These are phyloP conservation scores for Mnemiopsis leidyi DNA, from an alignment of 37 sponge, comb jelly and placozoan species.

Conservation along the genomic window DNA sequence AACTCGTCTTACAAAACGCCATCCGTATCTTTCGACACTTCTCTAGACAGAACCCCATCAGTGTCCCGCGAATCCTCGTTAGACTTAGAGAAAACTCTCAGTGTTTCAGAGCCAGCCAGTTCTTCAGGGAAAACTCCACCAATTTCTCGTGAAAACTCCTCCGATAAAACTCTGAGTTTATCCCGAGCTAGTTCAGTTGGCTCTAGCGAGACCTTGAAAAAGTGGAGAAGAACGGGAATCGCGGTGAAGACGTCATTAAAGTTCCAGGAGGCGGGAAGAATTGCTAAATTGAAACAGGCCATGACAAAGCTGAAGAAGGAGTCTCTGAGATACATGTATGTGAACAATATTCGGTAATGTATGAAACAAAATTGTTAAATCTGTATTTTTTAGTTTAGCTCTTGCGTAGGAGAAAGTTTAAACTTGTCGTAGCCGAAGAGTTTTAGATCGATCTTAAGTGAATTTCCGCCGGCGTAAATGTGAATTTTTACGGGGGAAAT, in stretches of 20 bases:
- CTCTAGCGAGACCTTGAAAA: background rate
- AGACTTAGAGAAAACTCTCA: background rate
- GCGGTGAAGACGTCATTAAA: constrained; percentile 37
- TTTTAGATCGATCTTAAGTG: too few species aligned
- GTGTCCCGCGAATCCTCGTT: background rate
- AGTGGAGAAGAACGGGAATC: constrained; percentile 24
- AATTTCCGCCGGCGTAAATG: too few species aligned
- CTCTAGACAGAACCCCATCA: background rate
- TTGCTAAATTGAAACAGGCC: constrained; percentile 5
- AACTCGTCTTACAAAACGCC: too few species aligned
- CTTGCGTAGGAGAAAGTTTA: too few species aligned
- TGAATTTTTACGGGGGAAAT: too few species aligned
- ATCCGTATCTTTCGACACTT: too few species aligned
- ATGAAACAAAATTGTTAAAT: background rate
- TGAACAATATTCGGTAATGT: background rate
- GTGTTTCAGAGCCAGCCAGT: background rate
- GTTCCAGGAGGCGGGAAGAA: constrained; percentile 46
- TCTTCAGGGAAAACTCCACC: background rate
- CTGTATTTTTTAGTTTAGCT: too few species aligned
- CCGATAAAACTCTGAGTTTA: background rate
- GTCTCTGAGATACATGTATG: constrained; percentile 58
- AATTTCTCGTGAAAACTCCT: background rate
- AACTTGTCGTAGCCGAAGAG: too few species aligned
- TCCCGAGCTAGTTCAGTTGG: background rate
- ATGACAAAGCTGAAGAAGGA: background rate